Evolutionary conservation across 2,797 vertebrate species (phyloP), one percentile per base, ranked within the genome.

Genomic region (Peromyscus aztecus): DNA sequence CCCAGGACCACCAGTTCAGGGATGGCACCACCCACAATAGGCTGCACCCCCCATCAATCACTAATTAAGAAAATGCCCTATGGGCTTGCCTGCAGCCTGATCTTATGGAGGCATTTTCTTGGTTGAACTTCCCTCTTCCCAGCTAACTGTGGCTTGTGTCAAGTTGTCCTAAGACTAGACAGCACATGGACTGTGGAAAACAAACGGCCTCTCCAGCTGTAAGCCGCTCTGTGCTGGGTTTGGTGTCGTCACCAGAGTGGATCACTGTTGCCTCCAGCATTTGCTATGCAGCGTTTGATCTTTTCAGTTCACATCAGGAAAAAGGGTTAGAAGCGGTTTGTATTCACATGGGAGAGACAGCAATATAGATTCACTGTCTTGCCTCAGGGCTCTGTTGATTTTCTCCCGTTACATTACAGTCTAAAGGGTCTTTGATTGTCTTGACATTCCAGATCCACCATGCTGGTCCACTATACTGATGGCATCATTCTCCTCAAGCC

Each of bases 301-400:
- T 96, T 95, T 97, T 80, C 59, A 96, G 87, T 91, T 95, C 90
- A 96, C 87, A 85, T 84, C 96, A 97, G 80, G 94, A 97, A 94
- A 94, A 96, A 90, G 91, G 95, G 97, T 97, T 96, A 96, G 94
- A 97, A 95, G 87, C 63, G 89, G 84, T 96, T 96, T 96, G 95
- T 97, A 94, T 93, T 97, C 97, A 92, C 83, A 89, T 19, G 83
- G 89, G 96, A 95, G 95, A 89, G 95, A 93, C 12, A 93, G 90
- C 76, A 95, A 89, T 95, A 84, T 87, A 93, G 94, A 94, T 86
- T 93, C 80, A 19, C 93, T 91, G 76, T 96, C 87, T 96, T 96
- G 94, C 96, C 95, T 83, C 29, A 40, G 94, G 94, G 91, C 94
- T 93, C 17, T 93, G 94, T 96, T 96, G 90, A 83, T 96, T 94